Evolutionary conservation across 2,797 vertebrate species (phyloP).

Genomic region (Octomys mimax): DNA sequence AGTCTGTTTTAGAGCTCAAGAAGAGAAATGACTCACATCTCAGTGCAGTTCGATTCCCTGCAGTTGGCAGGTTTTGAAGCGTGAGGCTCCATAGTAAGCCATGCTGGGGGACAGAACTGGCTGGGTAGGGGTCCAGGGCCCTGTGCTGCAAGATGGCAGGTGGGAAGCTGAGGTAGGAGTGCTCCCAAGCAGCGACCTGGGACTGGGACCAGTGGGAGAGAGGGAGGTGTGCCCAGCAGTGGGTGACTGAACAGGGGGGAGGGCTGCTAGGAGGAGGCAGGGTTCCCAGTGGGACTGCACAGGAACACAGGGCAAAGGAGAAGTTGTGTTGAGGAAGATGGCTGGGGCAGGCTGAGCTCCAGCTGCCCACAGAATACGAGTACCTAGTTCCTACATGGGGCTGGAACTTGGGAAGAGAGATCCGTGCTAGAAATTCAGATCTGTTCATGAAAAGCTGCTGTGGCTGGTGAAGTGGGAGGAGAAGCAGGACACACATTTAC

Average conservation of each 20-base stretch:
- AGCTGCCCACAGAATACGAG: background rate
- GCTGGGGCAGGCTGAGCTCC: background rate
- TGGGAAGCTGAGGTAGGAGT: background rate
- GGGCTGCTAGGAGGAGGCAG: background rate
- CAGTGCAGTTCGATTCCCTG: background rate
- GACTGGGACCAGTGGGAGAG: background rate
- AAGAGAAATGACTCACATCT: background rate
- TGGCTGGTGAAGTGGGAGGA: background rate
- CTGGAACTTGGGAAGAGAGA: background rate
- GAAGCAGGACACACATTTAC: fast-evolving
- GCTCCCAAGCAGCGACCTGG: background rate
- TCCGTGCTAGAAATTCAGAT: background rate
- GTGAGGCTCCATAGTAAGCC: background rate
- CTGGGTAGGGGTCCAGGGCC: background rate
- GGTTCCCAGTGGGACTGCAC: background rate
- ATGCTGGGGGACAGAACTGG: background rate
- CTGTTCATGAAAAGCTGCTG: background rate
- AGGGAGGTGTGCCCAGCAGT: background rate
- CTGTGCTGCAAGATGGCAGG: background rate
- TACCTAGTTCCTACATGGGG: background rate
- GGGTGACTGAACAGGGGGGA: background rate
- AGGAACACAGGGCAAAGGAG: background rate
- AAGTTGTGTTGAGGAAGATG: background rate
- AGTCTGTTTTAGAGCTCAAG: background rate
- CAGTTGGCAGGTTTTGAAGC: background rate